Evolutionary conservation across 2,113 vertebrate genomes (phyloP).

Genomic region (Macrotus californicus): DNA sequence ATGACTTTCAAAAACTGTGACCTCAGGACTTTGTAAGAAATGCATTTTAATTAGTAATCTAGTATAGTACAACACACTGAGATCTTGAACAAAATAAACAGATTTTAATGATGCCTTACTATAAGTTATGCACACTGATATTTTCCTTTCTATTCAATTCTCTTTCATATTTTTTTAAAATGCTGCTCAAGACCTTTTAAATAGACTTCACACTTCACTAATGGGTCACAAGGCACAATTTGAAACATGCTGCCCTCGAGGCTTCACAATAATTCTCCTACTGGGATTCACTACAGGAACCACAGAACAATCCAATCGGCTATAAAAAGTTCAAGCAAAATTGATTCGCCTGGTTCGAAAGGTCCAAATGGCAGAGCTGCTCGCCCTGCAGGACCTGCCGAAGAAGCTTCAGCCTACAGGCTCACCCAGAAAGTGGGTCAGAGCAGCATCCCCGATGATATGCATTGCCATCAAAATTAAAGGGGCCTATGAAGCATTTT

Average conservation of each 20-base stretch:
- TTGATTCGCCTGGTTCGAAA: conserved; percentile 29
- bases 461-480: not conserved
- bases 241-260: not conserved
- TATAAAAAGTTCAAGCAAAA: conserved; percentile 53
- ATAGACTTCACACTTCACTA: conserved; percentile 36
- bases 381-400: not conserved
- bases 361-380: not conserved
- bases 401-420: not conserved
- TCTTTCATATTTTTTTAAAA: not conserved
- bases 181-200: not conserved
- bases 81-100: not conserved
- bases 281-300: not conserved
- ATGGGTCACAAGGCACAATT: conserved; percentile 15
- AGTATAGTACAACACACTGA: not conserved
- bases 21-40: not conserved
- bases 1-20: not conserved
- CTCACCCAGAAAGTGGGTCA: not conserved
- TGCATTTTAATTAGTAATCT: not conserved
- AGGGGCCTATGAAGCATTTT: not conserved
- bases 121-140: not conserved
- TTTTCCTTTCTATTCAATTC: not conserved
- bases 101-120: not conserved
- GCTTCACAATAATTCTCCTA: not conserved
- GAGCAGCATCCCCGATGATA: not conserved
- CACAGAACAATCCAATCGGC: not conserved